Evolutionary conservation across 2,797 vertebrate genomes (phyloP), one percentile per base, ranked within the genome.

Genomic region (Thalassophryne amazonica): DNA sequence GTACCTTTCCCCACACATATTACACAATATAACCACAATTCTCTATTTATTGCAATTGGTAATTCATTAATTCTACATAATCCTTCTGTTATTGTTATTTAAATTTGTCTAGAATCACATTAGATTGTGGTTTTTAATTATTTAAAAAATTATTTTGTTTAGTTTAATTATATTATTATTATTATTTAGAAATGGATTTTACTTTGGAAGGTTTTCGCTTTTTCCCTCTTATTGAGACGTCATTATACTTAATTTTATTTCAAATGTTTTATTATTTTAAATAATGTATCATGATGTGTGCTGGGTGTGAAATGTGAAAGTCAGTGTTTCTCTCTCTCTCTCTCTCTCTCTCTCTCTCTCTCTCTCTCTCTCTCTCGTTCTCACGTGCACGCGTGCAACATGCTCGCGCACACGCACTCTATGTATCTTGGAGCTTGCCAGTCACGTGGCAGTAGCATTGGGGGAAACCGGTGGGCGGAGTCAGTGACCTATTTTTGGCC

Each of bases 401-500:
- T n/a, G n/a, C n/a, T n/a, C n/a, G n/a, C n/a, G n/a, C n/a, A n/a
- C n/a, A n/a, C n/a, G n/a, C n/a, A n/a, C n/a, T n/a, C n/a, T n/a
- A n/a, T n/a, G n/a, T n/a, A n/a, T n/a, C n/a, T n/a, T n/a, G n/a
- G n/a, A 27, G 28, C 51, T 9, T 9, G 15, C 3, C 47, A 19
- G 78, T 92, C 90, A 92, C 91, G 89, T 72, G 90, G 90, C 86
- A 46, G 11, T 78, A 2, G 85, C 85, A 88, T 84, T n/a, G 59
- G 83, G 72, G 81, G 81, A 77, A 73, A 52, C 54, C 80, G 53
- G 42, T 86, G 89, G 94, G 93, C 82, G 93, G 92, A 86, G 89
- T 86, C 53, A 87, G 60, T 93, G 93, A 93, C 93, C 93, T 93
- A 94, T 62, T 91, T 94, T 90, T 75, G 55, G 8, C 95, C 94